phyloP scores from a whole-genome alignment of 2,888 invertebrate genomes.

The Aspidapion aeneum region DNA sequence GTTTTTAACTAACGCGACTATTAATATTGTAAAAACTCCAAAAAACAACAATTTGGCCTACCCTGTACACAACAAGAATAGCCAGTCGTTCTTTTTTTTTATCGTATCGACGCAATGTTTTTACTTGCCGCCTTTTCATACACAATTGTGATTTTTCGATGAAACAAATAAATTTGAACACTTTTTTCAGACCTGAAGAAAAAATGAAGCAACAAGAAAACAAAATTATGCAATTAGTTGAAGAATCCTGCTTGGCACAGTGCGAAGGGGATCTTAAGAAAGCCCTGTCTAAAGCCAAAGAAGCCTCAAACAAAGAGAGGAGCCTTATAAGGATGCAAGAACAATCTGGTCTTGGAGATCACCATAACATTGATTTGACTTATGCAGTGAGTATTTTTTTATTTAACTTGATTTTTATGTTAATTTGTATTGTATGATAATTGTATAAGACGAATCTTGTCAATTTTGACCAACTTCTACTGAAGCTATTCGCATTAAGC shows the following conservation, averaged over 20 bases:
- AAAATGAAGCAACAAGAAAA: slow-evolving; percentile 86
- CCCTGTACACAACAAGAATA: too few relatives aligned
- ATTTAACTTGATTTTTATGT: too few relatives aligned
- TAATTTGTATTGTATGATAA: too few relatives aligned
- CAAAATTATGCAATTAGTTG: slow-evolving; percentile 84
- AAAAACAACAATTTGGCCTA: too few relatives aligned
- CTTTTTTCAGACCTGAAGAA: slow-evolving; percentile 83
- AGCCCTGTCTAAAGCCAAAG: slow-evolving; percentile 90
- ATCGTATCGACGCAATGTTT: too few relatives aligned
- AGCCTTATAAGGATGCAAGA: slow-evolving; percentile 88
- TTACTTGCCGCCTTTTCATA: neutral
- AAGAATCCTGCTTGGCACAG: slow-evolving; percentile 79
- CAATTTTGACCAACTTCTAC: too few relatives aligned
- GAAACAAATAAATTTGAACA: too few relatives aligned
- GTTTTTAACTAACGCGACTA: too few relatives aligned
- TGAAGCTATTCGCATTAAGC: too few relatives aligned
- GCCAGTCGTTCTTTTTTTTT: too few relatives aligned
- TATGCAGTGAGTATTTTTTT: slow-evolving; percentile 70
- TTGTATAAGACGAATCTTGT: too few relatives aligned
- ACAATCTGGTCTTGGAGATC: slow-evolving; percentile 84
- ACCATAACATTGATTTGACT: slow-evolving; percentile 92
- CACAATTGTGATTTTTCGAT: neutral
- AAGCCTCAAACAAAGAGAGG: slow-evolving; percentile 91
- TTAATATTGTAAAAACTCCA: too few relatives aligned
- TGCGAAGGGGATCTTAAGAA: slow-evolving; percentile 59